Conservation (phyloP, 2,797 vertebrate genomes). For the Scolopax rusticola region DNA sequence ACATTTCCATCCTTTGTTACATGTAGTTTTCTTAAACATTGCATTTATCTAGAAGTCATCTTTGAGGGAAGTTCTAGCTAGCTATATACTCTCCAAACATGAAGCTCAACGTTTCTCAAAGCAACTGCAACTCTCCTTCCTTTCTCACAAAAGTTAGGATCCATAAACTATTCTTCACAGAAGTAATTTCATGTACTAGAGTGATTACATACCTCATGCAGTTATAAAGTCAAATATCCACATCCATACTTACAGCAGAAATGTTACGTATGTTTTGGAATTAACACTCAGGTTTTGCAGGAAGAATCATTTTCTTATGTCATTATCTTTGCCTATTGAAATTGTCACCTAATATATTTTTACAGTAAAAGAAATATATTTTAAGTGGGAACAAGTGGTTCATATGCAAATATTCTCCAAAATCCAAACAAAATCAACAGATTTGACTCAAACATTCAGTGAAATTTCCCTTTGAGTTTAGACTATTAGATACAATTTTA, state of each 20-base stretch:
- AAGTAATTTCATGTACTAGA: neutral
- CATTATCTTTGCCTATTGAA: neutral
- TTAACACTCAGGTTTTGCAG: neutral
- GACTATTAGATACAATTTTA: constrained; percentile 3
- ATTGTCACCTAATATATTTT: neutral
- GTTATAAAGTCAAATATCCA: neutral
- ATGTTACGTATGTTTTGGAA: neutral
- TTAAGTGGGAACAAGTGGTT: constrained; percentile 3
- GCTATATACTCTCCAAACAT: neutral
- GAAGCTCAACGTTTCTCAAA: neutral
- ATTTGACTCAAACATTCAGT: neutral
- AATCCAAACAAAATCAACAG: constrained; percentile 10
- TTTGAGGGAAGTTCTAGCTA: neutral
- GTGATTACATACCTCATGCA: neutral
- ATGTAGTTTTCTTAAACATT: neutral
- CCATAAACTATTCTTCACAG: neutral
- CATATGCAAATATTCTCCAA: neutral
- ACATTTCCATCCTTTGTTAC: accelerated
- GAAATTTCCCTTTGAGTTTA: constrained; percentile 3
- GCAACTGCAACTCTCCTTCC: neutral
- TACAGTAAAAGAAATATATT: neutral
- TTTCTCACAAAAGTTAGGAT: neutral
- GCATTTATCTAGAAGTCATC: neutral
- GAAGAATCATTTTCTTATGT: neutral
- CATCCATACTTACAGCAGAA: neutral